These are phyloP conservation scores for Telmatherina bonti DNA, from an alignment of 2,797 vertebrate genomes.

Conservation along the genomic window DNA sequence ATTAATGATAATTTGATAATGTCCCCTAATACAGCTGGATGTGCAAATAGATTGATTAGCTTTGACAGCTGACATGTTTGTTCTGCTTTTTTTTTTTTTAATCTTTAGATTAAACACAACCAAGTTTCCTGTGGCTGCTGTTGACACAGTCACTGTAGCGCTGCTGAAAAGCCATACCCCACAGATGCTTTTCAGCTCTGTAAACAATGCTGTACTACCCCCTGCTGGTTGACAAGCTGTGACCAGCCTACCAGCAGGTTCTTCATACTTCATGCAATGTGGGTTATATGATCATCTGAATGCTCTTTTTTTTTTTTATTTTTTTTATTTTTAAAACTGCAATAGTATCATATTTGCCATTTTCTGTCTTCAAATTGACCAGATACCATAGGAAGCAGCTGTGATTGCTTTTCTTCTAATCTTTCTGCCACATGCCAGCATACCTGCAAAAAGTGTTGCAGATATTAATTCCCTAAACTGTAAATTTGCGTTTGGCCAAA, in stretches of 20 bases:
- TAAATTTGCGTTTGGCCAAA: not conserved
- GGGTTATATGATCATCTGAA: not conserved
- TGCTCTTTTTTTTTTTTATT: not conserved
- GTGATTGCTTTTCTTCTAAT: not conserved
- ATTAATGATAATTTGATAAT: not conserved
- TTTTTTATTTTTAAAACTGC: too few species aligned
- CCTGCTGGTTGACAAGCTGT: constrained; percentile 53
- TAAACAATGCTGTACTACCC: constrained; percentile 44
- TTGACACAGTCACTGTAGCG: constrained; percentile 28
- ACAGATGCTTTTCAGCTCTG: constrained; percentile 29
- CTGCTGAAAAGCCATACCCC: constrained; percentile 22
- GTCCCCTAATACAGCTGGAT: not conserved
- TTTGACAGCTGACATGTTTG: not conserved
- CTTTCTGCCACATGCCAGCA: not conserved
- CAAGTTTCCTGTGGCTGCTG: constrained; percentile 14
- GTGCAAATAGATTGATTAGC: not conserved
- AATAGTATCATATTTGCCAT: not conserved
- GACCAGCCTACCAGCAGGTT: constrained; percentile 9
- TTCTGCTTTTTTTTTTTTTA: not conserved
- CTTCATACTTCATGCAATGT: not conserved
- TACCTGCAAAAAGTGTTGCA: not conserved
- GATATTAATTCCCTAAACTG: not conserved
- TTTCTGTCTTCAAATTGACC: not conserved
- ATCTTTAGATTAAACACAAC: not conserved
- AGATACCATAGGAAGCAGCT: not conserved